Evolutionary conservation across 2,113 vertebrate species (phyloP), one percentile per base, ranked within the genome.

Genomic region (Neodon shergylaensis): DNA sequence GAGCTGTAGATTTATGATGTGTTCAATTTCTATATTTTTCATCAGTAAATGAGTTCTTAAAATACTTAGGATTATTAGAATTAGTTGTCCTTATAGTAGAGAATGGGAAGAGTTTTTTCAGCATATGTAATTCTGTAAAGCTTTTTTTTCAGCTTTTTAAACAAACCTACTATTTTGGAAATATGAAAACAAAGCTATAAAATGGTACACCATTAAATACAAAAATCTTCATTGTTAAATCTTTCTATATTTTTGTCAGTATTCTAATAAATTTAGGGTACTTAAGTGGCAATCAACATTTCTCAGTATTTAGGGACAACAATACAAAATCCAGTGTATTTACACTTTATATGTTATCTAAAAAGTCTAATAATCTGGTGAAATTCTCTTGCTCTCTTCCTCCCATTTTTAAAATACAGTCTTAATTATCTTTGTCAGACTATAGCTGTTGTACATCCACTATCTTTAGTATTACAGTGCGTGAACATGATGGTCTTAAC

Each of bases 341-440:
- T 95, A 36, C 9, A 92, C 76, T 94, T 72, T 95, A 77, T 11
- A 76, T 11, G 52, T 42, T 58, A 93, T 11, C 58, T 93, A 58
- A 95, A 97, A 97, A 96, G 31, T 95, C 92, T 49, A 70, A 95
- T 36, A 90, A 91, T 88, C 4, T 73, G 52, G 77, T 93, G 47
- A 92, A 96, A 92, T n/a, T 74, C 58, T 84, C 44, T 91, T 52
- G 4, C 36, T 58, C n/a, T 39, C 24, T 73, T 73, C 22, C 36
- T 87, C 36, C 70, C 10, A 11, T 94, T 92, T 95, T 84, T 21
- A 92, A 96, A 96, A 88, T 61, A 81, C 28, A 31, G 96, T 88
- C 90, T 94, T 97, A 94, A 95, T 97, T 92, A 95, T 88, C 94
- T 97, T 96, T 97, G 81, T 95, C 87, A 97, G 77, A 96, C 94